Evolutionary conservation across 2,888 invertebrate genomes (phyloP).

Genomic region (Agrochola litura): DNA sequence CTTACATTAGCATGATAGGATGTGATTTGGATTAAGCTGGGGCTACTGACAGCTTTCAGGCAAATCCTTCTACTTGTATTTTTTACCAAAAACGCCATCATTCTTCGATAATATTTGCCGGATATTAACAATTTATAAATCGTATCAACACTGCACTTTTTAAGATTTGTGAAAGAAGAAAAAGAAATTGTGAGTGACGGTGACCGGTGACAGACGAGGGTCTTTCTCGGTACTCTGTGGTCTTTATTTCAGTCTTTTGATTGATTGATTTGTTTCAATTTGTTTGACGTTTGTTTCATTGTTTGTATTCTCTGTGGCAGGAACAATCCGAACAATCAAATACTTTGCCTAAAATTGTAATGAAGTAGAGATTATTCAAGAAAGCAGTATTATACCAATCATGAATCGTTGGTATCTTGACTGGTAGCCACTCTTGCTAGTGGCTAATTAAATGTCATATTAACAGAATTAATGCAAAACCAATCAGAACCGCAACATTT

Average conservation of each 20-base stretch:
- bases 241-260: too few species aligned
- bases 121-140: constrained; percentile 15
- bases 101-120: constrained; percentile 13
- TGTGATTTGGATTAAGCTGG: constrained; percentile 87
- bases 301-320: constrained; percentile 22
- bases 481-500: neutral
- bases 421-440: neutral
- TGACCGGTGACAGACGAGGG: too few species aligned
- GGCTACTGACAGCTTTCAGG: constrained; percentile 78
- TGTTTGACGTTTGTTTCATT: constrained; percentile 1
- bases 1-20: constrained; percentile 95
- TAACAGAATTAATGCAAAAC: neutral
- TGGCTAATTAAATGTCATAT: neutral
- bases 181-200: too few species aligned
- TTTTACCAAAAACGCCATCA: constrained; percentile 81
- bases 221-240: too few species aligned
- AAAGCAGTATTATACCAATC: neutral
- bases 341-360: too few species aligned
- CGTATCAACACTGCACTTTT: neutral
- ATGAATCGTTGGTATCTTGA: neutral
- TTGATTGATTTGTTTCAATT: too few species aligned
- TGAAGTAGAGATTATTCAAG: neutral
- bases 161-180: neutral
- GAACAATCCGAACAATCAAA: neutral
- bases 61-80: constrained; percentile 84